Conservation (phyloP, 92 coral and sea anemone genomes). For the Heteractis magnifica region DNA sequence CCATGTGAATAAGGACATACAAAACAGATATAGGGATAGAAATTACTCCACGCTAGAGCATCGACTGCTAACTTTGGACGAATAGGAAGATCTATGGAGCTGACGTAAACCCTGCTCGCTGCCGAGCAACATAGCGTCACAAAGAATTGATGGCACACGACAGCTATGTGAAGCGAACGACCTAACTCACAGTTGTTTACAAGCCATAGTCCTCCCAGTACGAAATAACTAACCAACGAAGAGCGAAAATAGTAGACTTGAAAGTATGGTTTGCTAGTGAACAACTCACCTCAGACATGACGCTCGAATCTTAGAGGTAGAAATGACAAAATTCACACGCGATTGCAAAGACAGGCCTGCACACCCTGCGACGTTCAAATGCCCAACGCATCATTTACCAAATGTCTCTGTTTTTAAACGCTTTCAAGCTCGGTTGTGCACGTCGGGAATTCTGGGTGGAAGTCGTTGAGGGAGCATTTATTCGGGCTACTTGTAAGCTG, state of each 20-base stretch:
- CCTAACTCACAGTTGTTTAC: not conserved
- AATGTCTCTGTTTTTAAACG: constrained; percentile 7
- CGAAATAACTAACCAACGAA: not conserved
- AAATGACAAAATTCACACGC: not conserved
- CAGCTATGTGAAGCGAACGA: constrained; percentile 1
- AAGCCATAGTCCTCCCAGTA: not conserved
- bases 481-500: not conserved
- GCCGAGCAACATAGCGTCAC: constrained; percentile 17
- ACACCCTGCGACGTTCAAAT: constrained; percentile 11
- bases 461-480: not conserved
- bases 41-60: not conserved
- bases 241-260: not conserved
- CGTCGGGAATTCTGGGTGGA: constrained; percentile 27
- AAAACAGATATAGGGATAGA: not conserved
- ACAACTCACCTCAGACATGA: constrained; percentile 32
- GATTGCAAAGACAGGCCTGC: not conserved
- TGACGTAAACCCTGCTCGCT: not conserved
- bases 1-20: not conserved
- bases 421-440: not conserved
- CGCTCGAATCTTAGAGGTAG: not conserved
- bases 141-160: not conserved
- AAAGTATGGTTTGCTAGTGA: not conserved
- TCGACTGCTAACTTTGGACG: not conserved
- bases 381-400: not conserved
- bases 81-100: not conserved